phyloP scores from a whole-genome alignment of 1,140 invertebrate genomes.

The Pararge aegeria region DNA sequence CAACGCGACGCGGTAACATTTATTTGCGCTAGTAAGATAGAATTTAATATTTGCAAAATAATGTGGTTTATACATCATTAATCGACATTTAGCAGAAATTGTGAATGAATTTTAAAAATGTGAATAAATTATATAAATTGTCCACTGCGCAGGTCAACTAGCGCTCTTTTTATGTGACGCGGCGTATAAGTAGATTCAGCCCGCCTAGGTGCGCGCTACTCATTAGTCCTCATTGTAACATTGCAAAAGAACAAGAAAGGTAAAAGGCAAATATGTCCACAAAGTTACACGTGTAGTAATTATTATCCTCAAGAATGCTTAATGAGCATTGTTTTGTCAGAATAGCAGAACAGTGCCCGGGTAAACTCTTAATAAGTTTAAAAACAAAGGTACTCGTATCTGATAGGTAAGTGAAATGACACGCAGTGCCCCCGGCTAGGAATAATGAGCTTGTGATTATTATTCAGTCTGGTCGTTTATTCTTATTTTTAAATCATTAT shows the following conservation, averaged over 20 bases:
- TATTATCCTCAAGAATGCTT: conserved; percentile 44
- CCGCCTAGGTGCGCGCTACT: conserved; percentile 1
- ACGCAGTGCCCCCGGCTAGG: conserved; percentile 38
- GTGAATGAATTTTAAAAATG: too few relatives aligned
- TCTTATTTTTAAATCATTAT: conserved; percentile 9
- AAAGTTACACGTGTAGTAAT: conserved; percentile 54
- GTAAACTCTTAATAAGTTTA: conserved; percentile 63
- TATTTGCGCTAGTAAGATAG: too few relatives aligned
- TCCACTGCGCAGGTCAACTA: too few relatives aligned
- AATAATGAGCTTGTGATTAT: conserved; percentile 55
- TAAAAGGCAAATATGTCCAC: conserved; percentile 3
- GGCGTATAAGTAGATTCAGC: neutral
- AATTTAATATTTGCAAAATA: too few relatives aligned
- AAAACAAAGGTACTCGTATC: conserved; percentile 52
- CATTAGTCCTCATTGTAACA: conserved; percentile 1
- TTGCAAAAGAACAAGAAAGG: conserved; percentile 4
- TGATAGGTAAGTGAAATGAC: conserved; percentile 41
- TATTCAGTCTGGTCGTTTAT: conserved; percentile 43
- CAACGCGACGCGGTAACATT: too few relatives aligned
- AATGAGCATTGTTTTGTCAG: conserved; percentile 39
- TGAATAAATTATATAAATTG: too few relatives aligned
- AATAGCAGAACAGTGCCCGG: conserved; percentile 37
- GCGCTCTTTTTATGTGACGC: too few relatives aligned
- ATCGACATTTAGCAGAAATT: too few relatives aligned
- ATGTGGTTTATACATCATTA: too few relatives aligned